These are phyloP conservation scores for Semaprochilodus insignis DNA, from an alignment of 2,797 vertebrate species.

Conservation along the genomic window DNA sequence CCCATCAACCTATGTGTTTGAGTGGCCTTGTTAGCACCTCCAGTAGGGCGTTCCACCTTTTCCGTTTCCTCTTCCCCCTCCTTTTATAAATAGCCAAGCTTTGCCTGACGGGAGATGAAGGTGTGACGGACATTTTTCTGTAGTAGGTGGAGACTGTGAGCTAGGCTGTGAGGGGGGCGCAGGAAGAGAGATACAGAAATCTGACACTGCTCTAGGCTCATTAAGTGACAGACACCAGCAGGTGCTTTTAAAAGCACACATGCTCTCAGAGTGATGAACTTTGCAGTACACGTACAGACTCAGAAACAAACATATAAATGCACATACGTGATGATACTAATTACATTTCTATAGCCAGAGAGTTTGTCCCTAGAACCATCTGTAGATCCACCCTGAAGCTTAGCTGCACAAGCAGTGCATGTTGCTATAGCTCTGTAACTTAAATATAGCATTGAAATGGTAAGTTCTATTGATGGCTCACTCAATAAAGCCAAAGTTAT, in stretches of 20 bases:
- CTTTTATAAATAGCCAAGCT: constrained; percentile 43
- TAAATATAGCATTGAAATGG: too few relatives aligned
- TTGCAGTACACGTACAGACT: background rate
- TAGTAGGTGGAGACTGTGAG: constrained; percentile 27
- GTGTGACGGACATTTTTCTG: constrained; percentile 33
- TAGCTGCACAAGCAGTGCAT: too few relatives aligned
- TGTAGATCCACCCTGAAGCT: too few relatives aligned
- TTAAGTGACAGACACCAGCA: constrained; percentile 70
- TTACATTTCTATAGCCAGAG: background rate
- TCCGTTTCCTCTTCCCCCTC: constrained; percentile 16
- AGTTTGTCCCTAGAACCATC: too few relatives aligned
- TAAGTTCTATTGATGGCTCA: too few relatives aligned
- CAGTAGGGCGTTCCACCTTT: constrained; percentile 33
- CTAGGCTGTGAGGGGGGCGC: constrained; percentile 34
- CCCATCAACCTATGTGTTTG: background rate
- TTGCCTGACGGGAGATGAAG: constrained; percentile 47
- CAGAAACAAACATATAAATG: background rate
- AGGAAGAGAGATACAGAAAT: constrained; percentile 56
- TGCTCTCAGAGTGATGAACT: constrained; percentile 10
- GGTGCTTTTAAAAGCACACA: constrained; percentile 63
- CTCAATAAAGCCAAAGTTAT: too few relatives aligned
- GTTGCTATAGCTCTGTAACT: too few relatives aligned
- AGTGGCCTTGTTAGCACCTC: constrained; percentile 2
- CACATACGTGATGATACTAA: background rate
- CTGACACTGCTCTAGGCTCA: constrained; percentile 66